phyloP scores from a whole-genome alignment of 2,113 vertebrate species.

The Trematocara unimaculatum region DNA sequence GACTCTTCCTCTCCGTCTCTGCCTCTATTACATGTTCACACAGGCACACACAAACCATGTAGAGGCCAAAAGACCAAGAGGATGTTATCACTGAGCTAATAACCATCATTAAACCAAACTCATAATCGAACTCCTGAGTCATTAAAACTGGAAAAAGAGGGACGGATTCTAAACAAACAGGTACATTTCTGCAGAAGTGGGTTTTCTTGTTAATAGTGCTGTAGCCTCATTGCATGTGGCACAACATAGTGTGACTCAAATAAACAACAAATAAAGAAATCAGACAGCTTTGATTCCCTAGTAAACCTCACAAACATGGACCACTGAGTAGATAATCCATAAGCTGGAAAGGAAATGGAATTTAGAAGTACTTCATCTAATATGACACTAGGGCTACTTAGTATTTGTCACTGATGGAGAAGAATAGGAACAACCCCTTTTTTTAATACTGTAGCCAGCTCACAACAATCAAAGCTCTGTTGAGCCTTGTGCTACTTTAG shows the following conservation, averaged over 20 bases:
- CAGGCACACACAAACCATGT: not conserved
- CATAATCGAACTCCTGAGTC: not conserved
- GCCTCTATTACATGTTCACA: not conserved
- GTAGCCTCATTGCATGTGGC: not conserved
- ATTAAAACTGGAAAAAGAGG: not conserved
- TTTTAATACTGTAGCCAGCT: not conserved
- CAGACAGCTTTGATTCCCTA: not conserved
- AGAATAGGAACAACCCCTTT: not conserved
- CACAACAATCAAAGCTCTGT: not conserved
- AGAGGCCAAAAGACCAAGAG: not conserved
- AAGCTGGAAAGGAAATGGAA: not conserved
- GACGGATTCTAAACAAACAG: not conserved
- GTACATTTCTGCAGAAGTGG: not conserved
- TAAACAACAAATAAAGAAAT: not conserved
- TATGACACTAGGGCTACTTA: not conserved
- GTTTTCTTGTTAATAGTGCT: not conserved
- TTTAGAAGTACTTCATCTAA: not conserved
- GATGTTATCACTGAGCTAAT: not conserved
- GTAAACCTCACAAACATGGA: accelerated
- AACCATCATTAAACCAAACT: not conserved
- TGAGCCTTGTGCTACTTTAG: not conserved
- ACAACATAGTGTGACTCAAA: not conserved
- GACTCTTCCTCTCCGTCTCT: not conserved
- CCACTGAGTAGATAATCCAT: accelerated
- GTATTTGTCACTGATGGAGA: not conserved